Evolutionary conservation across 2,113 vertebrate genomes (phyloP).

Genomic region (Gorilla gorilla): DNA sequence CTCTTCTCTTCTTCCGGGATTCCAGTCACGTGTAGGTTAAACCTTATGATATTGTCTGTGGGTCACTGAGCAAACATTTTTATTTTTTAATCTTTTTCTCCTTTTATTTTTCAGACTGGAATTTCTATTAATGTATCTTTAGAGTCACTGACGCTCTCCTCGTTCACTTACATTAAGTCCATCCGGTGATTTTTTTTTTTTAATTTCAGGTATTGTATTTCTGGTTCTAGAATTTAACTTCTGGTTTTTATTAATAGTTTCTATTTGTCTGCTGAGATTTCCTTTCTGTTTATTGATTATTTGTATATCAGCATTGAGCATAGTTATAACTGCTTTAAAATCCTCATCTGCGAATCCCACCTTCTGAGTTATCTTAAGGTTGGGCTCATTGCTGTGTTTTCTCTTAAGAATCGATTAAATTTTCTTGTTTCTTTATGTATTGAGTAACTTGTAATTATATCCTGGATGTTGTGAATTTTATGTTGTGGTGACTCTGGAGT

Average conservation of each 20-base stretch:
- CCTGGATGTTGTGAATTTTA: not conserved
- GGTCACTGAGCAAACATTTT: not conserved
- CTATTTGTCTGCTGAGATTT: not conserved
- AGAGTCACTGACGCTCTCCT: not conserved
- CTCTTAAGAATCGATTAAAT: too few species aligned
- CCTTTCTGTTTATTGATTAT: not conserved
- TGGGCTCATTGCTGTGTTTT: not conserved
- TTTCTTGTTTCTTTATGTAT: not conserved
- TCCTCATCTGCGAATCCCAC: not conserved
- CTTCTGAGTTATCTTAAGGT: not conserved
- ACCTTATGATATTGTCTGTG: not conserved
- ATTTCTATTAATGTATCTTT: not conserved
- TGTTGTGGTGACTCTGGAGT: not conserved
- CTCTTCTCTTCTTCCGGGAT: not conserved
- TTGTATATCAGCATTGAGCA: not conserved
- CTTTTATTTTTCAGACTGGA: not conserved
- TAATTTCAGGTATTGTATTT: not conserved
- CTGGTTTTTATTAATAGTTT: not conserved
- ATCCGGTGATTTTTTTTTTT: not conserved
- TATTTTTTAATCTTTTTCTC: not conserved
- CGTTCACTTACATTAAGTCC: not conserved
- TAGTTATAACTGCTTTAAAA: not conserved
- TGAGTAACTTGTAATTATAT: not conserved
- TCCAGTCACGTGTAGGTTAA: not conserved
- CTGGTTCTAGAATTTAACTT: not conserved